Conservation (phyloP, 2,113 vertebrate species). For the Larimichthys crocea region DNA sequence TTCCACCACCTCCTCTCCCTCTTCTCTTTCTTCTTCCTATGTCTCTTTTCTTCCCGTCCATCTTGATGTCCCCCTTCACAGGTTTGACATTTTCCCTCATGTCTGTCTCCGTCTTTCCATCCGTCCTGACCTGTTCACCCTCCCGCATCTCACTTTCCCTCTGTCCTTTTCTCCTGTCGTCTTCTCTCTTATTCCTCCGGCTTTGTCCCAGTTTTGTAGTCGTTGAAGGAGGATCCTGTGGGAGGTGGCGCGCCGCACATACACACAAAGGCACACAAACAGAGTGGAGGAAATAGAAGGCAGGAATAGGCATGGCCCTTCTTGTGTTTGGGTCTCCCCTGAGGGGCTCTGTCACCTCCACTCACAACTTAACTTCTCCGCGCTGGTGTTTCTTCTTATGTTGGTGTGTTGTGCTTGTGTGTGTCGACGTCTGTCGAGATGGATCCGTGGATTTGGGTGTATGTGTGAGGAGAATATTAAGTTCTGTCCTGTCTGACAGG, state of each 20-base stretch:
- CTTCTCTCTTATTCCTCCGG: conserved; percentile 36
- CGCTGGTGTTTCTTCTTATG: conserved; percentile 39
- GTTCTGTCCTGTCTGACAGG: conserved; percentile 6
- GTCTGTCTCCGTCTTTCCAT: conserved; percentile 34
- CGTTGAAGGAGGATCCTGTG: conserved; percentile 73
- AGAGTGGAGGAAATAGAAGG: conserved; percentile 33
- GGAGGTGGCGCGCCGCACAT: conserved; percentile 49
- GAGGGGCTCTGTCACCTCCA: conserved; percentile 62
- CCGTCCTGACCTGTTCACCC: conserved; percentile 41
- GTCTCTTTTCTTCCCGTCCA: conserved; percentile 9
- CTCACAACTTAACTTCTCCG: conserved; percentile 52
- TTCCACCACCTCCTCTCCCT: neutral
- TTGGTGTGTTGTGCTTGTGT: conserved; percentile 35
- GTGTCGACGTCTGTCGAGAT: conserved; percentile 4
- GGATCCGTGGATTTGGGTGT: conserved; percentile 11
- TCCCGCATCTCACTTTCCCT: conserved; percentile 44
- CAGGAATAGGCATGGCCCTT: conserved; percentile 51
- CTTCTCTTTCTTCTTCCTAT: conserved; percentile 14
- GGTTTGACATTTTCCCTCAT: conserved; percentile 39
- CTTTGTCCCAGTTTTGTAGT: conserved; percentile 79
- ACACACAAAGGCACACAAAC: conserved; percentile 35
- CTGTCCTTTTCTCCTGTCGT: conserved; percentile 42
- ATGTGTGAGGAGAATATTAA: neutral
- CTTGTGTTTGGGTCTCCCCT: conserved; percentile 52
- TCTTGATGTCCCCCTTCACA: conserved; percentile 21